Base-by-base conservation (phyloP, 2,888 invertebrate genomes). In the Lysandra coridon region DNA sequence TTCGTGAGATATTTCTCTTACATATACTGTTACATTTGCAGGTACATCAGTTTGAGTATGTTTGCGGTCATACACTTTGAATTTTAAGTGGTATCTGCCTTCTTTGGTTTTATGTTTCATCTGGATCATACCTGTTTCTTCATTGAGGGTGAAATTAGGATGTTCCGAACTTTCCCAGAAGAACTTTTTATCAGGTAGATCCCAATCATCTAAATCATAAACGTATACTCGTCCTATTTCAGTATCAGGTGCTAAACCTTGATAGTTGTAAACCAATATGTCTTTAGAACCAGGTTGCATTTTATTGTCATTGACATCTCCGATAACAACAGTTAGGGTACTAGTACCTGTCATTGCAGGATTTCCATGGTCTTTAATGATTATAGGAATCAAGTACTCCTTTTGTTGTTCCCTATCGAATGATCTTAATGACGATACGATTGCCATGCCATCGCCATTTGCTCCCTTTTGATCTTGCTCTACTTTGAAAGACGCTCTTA, bases 201-300 rank as follows among this genome's bases (percentile, higher is more conserved):
- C 99, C 99, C 99, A 99, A 90, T 99, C 99, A 90, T 99, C 99
- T 83, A 98, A 95, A 92, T 99, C 99, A 88, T 98, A 98, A 0
- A 99, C 99, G 90, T 99, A 99, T 7, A 99, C 99, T 82, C 98
- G 95, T 60, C 99, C 99, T 82, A 99, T 97, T 90, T 97, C 98
- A 0, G 98, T 98, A 85, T 98, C 98, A 44, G 97, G 98, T 80
- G 98, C 97, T 91, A 97, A 97, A 17, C 98, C 98, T 96, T 98
- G 96, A 85, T 99, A 99, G 92, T 99, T 99, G 92, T 99, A 99
- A 2, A 99, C 98, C 88, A 99, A 98, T 86, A 99, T 98, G 83
- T 99, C 98, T 95, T 99, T 99, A 4, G 98, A 97, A 1, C 99
- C 99, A 0, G 99, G 98, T 88, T 98, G 98, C 98, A 99, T 99